Evolutionary conservation across 2,888 invertebrate genomes (phyloP).

Genomic region (Rhingia campestris): DNA sequence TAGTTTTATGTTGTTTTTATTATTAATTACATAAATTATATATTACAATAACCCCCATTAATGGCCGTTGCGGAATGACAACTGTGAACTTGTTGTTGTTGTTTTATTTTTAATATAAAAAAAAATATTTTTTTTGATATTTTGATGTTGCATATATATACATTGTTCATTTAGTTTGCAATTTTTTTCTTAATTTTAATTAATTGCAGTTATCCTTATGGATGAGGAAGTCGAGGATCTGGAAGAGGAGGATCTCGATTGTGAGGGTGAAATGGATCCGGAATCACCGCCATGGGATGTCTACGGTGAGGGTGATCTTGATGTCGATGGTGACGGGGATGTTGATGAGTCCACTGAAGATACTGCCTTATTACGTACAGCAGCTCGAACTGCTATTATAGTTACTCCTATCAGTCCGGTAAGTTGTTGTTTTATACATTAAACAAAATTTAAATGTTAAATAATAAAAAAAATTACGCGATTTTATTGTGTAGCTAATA

Average conservation of each 20-base stretch:
- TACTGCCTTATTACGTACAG: constrained; percentile 84
- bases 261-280: constrained; percentile 82
- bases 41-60: constrained; percentile 26
- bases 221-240: constrained; percentile 83
- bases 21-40: not conserved
- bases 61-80: constrained; percentile 74
- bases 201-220: constrained; percentile 81
- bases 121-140: constrained; percentile 2
- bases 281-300: constrained; percentile 83
- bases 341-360: constrained; percentile 84
- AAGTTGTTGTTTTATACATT: constrained; percentile 58
- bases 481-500: too few relatives aligned
- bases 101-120: constrained; percentile 18
- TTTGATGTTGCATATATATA: constrained; percentile 37
- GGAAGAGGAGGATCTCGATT: constrained; percentile 83
- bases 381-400: constrained; percentile 83
- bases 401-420: constrained; percentile 83
- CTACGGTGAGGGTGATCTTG: constrained; percentile 82
- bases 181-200: constrained; percentile 44
- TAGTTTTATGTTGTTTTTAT: constrained; percentile 52
- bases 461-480: too few relatives aligned
- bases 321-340: constrained; percentile 83
- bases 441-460: too few relatives aligned
- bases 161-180: constrained; percentile 32
- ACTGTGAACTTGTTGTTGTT: constrained; percentile 69